phyloP scores from a whole-genome alignment of 2,797 vertebrate species.

The Taeniopygia guttata region DNA sequence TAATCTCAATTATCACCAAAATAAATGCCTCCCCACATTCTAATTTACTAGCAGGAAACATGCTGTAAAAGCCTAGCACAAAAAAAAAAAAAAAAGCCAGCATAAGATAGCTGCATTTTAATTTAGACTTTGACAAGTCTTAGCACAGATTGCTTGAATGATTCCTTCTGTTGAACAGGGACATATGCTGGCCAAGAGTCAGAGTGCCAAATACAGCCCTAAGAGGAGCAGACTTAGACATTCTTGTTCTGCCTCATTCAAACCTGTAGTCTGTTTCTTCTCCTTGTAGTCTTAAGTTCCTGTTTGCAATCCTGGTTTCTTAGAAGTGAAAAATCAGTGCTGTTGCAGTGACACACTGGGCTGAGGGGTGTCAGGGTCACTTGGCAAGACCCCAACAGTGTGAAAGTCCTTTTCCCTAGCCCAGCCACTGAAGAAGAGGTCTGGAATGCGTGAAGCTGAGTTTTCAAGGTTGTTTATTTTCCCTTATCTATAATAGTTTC shows the following conservation, averaged over 20 bases:
- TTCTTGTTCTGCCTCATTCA: neutral
- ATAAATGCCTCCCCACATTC: neutral
- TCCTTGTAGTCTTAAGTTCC: neutral
- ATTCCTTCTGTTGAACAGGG: conserved; percentile 42
- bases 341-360: neutral
- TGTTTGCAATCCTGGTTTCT: neutral
- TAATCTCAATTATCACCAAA: neutral
- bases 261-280: neutral
- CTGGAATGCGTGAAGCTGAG: too few relatives aligned
- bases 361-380: too few relatives aligned
- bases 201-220: conserved; percentile 3
- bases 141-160: conserved; percentile 26
- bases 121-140: conserved; percentile 19
- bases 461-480: too few relatives aligned
- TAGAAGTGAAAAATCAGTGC: neutral
- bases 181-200: conserved; percentile 36
- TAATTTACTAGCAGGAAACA: neutral
- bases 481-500: too few relatives aligned
- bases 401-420: too few relatives aligned
- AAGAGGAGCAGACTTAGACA: neutral
- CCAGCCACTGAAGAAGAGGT: too few relatives aligned
- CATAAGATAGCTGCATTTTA: conserved; percentile 1
- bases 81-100: neutral
- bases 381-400: too few relatives aligned
- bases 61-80: neutral